phyloP scores from a whole-genome alignment of 2,113 vertebrate genomes.

The Forbesichthys papilliferus region DNA sequence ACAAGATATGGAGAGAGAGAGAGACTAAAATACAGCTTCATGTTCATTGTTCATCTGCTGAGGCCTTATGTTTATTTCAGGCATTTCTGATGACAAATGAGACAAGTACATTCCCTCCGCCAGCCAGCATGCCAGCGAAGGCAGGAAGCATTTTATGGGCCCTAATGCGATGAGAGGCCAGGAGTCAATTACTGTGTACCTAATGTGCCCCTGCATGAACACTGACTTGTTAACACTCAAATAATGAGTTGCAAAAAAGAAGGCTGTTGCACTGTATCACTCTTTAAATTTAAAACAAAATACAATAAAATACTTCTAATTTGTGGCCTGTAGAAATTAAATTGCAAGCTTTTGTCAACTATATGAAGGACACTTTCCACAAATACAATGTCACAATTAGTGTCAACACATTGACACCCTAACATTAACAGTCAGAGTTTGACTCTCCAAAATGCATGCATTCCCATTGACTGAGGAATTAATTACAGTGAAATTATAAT shows the following conservation, averaged over 20 bases:
- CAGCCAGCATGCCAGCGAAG: constrained; percentile 52
- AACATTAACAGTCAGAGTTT: too few species aligned
- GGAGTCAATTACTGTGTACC: constrained; percentile 73
- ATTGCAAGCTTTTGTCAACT: too few species aligned
- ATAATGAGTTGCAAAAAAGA: constrained; percentile 64
- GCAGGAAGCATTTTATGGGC: constrained; percentile 54
- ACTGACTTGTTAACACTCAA: constrained; percentile 67
- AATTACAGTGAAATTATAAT: too few species aligned
- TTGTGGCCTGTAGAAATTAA: constrained; percentile 4
- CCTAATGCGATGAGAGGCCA: constrained; percentile 63
- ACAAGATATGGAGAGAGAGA: constrained; percentile 10
- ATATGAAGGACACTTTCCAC: too few species aligned
- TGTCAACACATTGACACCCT: too few species aligned
- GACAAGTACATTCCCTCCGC: constrained; percentile 42
- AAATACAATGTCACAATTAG: too few species aligned
- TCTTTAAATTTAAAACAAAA: constrained; percentile 38
- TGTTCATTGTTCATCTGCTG: constrained; percentile 50
- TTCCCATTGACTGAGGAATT: too few species aligned
- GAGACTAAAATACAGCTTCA: constrained; percentile 36
- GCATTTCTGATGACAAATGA: constrained; percentile 60
- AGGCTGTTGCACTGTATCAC: constrained; percentile 43
- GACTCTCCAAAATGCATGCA: too few species aligned
- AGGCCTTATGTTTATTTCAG: constrained; percentile 39
- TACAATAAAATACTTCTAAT: constrained; percentile 47
- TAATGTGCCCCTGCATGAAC: constrained; percentile 59